Evolutionary conservation across 2,113 vertebrate genomes (phyloP).

Genomic region (Misgurnus anguillicaudatus): DNA sequence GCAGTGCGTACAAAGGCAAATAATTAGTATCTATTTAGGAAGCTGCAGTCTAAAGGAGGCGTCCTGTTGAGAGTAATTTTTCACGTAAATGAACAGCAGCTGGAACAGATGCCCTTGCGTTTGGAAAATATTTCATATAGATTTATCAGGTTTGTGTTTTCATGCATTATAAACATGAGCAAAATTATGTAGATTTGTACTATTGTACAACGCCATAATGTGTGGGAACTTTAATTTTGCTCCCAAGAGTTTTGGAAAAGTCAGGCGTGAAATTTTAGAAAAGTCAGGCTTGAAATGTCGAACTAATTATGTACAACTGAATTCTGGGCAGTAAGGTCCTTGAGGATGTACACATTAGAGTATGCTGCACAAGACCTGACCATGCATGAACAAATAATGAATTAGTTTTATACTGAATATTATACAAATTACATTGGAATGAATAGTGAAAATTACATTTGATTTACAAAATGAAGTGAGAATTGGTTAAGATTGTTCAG

Average conservation of each 20-base stretch:
- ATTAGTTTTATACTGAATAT: constrained; percentile 1
- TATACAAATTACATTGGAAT: constrained; percentile 4
- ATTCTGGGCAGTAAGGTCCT: constrained; percentile 37
- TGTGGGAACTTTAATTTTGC: constrained; percentile 49
- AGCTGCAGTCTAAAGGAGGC: constrained; percentile 60
- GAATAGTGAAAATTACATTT: neutral
- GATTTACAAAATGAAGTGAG: neutral
- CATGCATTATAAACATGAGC: no score
- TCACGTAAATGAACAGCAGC: constrained; percentile 68
- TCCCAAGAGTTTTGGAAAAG: constrained; percentile 59
- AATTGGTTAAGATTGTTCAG: neutral
- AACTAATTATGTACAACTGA: constrained; percentile 58
- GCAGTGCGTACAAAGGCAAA: constrained; percentile 15
- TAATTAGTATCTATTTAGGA: constrained; percentile 65
- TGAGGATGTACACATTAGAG: constrained; percentile 17
- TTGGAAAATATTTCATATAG: constrained; percentile 25
- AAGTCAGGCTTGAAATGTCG: constrained; percentile 64
- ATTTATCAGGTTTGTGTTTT: no score
- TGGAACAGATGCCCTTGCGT: constrained; percentile 19
- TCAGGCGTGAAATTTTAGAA: constrained; percentile 56
- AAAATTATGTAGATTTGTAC: neutral
- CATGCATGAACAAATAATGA: neutral
- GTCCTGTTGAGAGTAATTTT: constrained; percentile 65
- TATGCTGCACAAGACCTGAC: neutral
- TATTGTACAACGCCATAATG: no score